Conservation (phyloP, 2,888 invertebrate genomes). For the Gymnosoma rotundatum region DNA sequence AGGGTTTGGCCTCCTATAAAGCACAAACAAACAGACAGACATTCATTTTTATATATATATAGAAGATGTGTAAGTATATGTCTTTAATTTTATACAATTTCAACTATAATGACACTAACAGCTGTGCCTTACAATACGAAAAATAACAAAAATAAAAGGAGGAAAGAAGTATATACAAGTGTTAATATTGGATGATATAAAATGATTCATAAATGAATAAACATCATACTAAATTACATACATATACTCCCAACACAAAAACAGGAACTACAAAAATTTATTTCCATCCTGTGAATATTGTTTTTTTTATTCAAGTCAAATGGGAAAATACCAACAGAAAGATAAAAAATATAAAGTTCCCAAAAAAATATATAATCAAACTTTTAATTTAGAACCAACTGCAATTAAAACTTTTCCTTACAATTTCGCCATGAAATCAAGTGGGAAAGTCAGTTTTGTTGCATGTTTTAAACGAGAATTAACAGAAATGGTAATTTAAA, state of each 20-base stretch:
- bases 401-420: constrained; percentile 62
- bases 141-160: neutral
- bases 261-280: constrained; percentile 30
- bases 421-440: constrained; percentile 32
- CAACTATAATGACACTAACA: constrained; percentile 55
- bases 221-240: constrained; percentile 38
- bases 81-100: constrained; percentile 35
- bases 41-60: no score
- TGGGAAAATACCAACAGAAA: constrained; percentile 3
- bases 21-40: no score
- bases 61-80: neutral
- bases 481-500: no score
- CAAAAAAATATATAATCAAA: constrained; percentile 40
- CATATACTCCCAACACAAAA: neutral
- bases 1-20: no score
- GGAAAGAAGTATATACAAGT: constrained; percentile 4
- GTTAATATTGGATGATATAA: constrained; percentile 55
- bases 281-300: constrained; percentile 23
- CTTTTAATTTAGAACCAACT: constrained; percentile 57
- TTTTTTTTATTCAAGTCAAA: neutral
- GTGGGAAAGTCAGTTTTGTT: constrained; percentile 36
- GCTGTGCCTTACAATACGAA: constrained; percentile 50
- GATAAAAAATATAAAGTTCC: neutral
- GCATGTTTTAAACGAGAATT: constrained; percentile 1
- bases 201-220: constrained; percentile 47